A percentile compares a stretch with the other conserved stretches of the same genome.
These are phyloP conservation scores for Eristalis intricaria DNA, from an alignment of 2,888 invertebrate genomes.

Conservation along the genomic window DNA sequence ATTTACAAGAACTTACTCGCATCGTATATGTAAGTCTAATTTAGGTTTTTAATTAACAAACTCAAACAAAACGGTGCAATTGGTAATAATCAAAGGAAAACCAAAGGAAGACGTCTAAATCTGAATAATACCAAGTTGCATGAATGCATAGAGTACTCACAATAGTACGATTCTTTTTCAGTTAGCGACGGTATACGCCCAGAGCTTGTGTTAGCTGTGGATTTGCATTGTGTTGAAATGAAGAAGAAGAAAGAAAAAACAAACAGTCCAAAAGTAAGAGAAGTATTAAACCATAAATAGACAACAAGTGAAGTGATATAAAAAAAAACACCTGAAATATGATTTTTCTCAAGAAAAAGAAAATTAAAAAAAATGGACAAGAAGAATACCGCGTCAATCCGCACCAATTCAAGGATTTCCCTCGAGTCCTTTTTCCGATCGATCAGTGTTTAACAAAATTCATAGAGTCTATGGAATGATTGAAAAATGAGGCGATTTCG, in stretches of 20 bases:
- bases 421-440: neutral
- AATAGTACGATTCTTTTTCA: slow-evolving; percentile 84
- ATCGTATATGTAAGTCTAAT: neutral
- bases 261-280: slow-evolving; percentile 24
- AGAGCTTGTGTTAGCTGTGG: slow-evolving; percentile 83
- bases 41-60: slow-evolving; percentile 13
- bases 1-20: slow-evolving; percentile 25
- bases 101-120: slow-evolving; percentile 29
- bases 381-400: slow-evolving; percentile 15
- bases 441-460: neutral
- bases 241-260: slow-evolving; percentile 16
- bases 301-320: neutral
- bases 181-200: slow-evolving; percentile 82
- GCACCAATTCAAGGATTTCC: slow-evolving; percentile 14
- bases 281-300: slow-evolving; percentile 40
- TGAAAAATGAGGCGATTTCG: neutral
- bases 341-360: neutral
- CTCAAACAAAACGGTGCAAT: slow-evolving; percentile 37
- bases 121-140: slow-evolving; percentile 49
- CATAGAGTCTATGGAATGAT: neutral
- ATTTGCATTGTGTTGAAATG: slow-evolving; percentile 78
- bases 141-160: slow-evolving; percentile 81
- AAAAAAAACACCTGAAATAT: neutral
- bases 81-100: slow-evolving; percentile 33
- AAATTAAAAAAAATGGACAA: neutral